phyloP scores from a whole-genome alignment of 92 coral and sea anemone genomes.

The Palythoa grandis region DNA sequence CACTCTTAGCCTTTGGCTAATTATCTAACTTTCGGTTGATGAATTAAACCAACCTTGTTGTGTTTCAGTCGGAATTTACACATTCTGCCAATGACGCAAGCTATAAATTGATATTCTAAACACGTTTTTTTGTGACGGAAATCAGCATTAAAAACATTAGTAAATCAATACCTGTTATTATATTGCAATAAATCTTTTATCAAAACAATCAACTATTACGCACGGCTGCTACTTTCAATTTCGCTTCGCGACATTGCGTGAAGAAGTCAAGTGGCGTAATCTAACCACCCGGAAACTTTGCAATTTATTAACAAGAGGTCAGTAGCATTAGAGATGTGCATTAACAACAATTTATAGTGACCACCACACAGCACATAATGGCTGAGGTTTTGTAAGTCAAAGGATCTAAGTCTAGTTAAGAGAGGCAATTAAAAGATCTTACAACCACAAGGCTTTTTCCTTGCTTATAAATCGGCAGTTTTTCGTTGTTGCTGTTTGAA shows the following conservation, averaged over 20 bases:
- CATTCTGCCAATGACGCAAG: slow-evolving; percentile 12
- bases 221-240: not conserved
- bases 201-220: not conserved
- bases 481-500: too few relatives aligned
- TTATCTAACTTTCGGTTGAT: not conserved
- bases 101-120: not conserved
- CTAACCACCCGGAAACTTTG: not conserved
- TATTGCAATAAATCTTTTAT: slow-evolving; percentile 3
- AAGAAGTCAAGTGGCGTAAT: not conserved
- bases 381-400: not conserved
- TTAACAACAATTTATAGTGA: not conserved
- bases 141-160: not conserved
- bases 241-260: slow-evolving; percentile 10
- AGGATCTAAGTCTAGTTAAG: not conserved
- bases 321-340: not conserved
- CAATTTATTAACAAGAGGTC: slow-evolving; percentile 14
- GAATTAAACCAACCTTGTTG: not conserved
- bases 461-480: not conserved
- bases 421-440: not conserved
- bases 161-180: slow-evolving; percentile 1
- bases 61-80: not conserved
- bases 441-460: not conserved
- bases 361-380: not conserved
- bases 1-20: not conserved
- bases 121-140: slow-evolving; percentile 29